A percentile compares a stretch with the other conserved stretches of the same genome.
Evolutionary conservation across 2,113 vertebrate species (phyloP).

Genomic region (Polypterus senegalus): DNA sequence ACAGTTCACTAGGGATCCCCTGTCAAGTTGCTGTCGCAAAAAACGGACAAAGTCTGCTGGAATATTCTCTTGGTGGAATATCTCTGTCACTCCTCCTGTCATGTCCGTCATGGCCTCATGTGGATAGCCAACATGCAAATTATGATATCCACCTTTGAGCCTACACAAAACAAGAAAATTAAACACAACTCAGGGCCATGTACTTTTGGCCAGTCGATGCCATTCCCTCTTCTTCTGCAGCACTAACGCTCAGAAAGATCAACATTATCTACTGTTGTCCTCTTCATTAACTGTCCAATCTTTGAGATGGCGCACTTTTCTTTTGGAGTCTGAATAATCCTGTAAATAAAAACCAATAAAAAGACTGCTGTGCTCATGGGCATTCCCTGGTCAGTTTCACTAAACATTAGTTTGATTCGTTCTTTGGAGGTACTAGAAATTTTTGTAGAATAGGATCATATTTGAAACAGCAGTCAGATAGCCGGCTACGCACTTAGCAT

Average conservation of each 20-base stretch:
- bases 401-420: background rate
- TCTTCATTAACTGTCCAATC: no score
- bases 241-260: no score
- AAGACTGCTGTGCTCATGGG: no score
- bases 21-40: constrained; percentile 32
- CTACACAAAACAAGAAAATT: constrained; percentile 19
- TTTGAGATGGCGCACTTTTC: no score
- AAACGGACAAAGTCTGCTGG: constrained; percentile 26
- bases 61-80: constrained; percentile 21
- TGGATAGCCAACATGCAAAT: constrained; percentile 52
- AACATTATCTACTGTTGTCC: no score
- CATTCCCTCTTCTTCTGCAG: background rate
- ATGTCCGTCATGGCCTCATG: constrained; percentile 61
- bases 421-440: background rate
- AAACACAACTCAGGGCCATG: background rate
- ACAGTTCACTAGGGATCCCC: constrained; percentile 55
- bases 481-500: constrained; percentile 41
- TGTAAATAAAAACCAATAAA: no score
- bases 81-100: constrained; percentile 48
- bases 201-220: background rate
- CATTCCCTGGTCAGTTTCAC: no score
- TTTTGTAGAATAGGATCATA: background rate
- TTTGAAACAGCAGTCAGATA: background rate
- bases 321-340: no score
- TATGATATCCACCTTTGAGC: constrained; percentile 54